Percentiles rank a stretch among this genome's conserved stretches.
Conservation (phyloP, 2,797 vertebrate genomes). For the Hafferia zeledoni region DNA sequence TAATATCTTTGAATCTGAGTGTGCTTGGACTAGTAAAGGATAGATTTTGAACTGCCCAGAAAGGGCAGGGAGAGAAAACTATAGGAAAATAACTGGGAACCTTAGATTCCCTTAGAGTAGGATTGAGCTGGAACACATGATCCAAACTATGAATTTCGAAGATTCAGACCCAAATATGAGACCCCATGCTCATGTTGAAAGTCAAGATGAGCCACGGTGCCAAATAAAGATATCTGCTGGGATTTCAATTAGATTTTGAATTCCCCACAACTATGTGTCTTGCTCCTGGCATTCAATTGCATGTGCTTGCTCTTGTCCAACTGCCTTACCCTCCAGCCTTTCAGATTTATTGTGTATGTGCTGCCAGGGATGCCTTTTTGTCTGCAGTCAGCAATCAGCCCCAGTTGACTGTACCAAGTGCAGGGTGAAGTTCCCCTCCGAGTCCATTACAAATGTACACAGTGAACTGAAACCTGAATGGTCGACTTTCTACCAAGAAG, state of each 20-base stretch:
- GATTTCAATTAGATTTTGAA: slow-evolving; percentile 15
- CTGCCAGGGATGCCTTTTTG: background rate
- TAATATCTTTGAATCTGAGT: slow-evolving; percentile 49
- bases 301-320: background rate
- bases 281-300: background rate
- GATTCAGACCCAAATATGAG: background rate
- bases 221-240: background rate
- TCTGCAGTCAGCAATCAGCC: background rate
- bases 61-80: slow-evolving; percentile 35
- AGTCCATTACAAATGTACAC: background rate
- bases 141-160: background rate
- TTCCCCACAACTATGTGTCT: background rate
- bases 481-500: background rate
- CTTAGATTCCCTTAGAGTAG: slow-evolving; percentile 43
- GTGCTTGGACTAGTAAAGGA: slow-evolving; percentile 17
- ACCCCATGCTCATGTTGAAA: background rate
- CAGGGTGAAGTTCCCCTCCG: background rate
- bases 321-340: background rate
- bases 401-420: background rate
- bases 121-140: background rate
- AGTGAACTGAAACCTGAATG: background rate
- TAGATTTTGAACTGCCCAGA: slow-evolving; percentile 44
- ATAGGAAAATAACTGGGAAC: slow-evolving; percentile 1
- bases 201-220: background rate
- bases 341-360: background rate